Conservation (phyloP, 2,888 invertebrate genomes). For the Cryptus viduatorius region DNA sequence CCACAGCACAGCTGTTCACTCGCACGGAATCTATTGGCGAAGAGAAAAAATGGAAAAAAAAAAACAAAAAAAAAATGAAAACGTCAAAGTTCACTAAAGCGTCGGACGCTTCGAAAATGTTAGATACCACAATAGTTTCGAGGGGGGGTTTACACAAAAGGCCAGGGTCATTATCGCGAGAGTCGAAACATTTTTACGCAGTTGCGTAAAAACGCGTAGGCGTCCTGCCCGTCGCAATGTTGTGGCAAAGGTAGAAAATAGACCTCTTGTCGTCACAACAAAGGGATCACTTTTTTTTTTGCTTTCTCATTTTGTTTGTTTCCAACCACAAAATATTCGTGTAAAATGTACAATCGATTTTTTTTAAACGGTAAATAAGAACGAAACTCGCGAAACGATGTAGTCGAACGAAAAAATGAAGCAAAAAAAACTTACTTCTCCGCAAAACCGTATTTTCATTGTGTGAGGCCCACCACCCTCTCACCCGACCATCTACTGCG, state of each 20-base stretch:
- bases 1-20: constrained; percentile 77
- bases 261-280: constrained; percentile 61
- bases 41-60: constrained; percentile 60
- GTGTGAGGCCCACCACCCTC: constrained; percentile 78
- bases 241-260: constrained; percentile 64
- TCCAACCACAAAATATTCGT: neutral
- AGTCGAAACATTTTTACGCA: constrained; percentile 61
- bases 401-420: constrained; percentile 33
- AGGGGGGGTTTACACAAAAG: constrained; percentile 23
- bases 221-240: constrained; percentile 32
- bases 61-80: constrained; percentile 42
- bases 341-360: neutral
- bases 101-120: neutral
- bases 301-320: constrained; percentile 24
- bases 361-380: neutral
- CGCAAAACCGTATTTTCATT: constrained; percentile 79
- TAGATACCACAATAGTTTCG: neutral
- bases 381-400: constrained; percentile 6
- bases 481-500: constrained; percentile 80
- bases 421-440: constrained; percentile 77
- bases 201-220: constrained; percentile 70
- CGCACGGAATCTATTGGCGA: constrained; percentile 61
- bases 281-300: constrained; percentile 48
- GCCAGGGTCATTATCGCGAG: constrained; percentile 27
- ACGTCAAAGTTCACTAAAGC: neutral